phyloP scores from a whole-genome alignment of 2,113 vertebrate genomes.

The Climacteris rufus region DNA sequence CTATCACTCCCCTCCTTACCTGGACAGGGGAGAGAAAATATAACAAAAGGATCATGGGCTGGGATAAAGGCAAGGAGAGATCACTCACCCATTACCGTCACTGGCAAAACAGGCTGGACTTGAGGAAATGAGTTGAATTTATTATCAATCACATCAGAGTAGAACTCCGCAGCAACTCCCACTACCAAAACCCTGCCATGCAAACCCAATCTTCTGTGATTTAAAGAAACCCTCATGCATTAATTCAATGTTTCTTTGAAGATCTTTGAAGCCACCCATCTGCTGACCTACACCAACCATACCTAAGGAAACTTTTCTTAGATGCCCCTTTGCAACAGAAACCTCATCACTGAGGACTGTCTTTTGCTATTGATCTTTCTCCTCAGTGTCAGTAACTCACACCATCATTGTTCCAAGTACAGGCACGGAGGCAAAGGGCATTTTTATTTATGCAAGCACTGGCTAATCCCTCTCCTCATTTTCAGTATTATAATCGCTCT shows the following conservation, averaged over 20 bases:
- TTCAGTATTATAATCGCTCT: neutral
- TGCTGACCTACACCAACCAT: neutral
- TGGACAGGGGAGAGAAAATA: neutral
- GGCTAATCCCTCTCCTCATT: neutral
- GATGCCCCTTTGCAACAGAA: neutral
- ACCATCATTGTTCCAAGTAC: neutral
- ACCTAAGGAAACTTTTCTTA: neutral
- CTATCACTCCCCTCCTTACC: neutral
- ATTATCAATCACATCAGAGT: neutral
- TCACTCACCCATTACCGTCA: rapidly evolving
- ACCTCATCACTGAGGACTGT: neutral
- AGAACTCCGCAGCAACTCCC: neutral
- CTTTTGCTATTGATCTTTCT: neutral
- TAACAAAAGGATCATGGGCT: neutral
- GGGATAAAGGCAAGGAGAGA: neutral
- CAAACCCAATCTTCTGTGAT: neutral
- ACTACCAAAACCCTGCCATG: neutral
- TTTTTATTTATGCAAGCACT: neutral
- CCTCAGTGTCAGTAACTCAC: neutral
- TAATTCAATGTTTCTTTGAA: neutral
- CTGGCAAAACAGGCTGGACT: neutral
- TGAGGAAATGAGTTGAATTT: neutral
- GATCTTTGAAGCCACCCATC: neutral
- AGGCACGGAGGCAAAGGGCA: rapidly evolving
- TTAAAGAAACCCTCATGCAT: neutral